Evolutionary conservation across 2,797 vertebrate species (phyloP).

Genomic region (Characodon lateralis): DNA sequence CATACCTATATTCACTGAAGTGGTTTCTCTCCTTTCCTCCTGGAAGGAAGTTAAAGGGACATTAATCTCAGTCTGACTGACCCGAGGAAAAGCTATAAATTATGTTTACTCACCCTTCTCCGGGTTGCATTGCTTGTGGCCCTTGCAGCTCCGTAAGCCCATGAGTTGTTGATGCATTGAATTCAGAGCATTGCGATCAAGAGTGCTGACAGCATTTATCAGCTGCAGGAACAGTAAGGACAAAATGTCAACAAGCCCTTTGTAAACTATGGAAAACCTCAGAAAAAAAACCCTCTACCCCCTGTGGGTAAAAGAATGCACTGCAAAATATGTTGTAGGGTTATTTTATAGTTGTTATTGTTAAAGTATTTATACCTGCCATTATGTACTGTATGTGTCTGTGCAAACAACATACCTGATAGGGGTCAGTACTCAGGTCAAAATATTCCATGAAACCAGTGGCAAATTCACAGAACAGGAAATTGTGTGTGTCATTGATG

Average conservation of each 20-base stretch:
- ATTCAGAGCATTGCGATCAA: constrained; percentile 90
- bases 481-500: constrained; percentile 97
- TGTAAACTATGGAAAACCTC: constrained; percentile 36
- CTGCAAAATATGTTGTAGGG: constrained; percentile 14
- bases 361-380: constrained; percentile 15
- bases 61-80: constrained; percentile 43
- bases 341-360: constrained; percentile 26
- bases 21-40: constrained; percentile 90
- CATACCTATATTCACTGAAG: constrained; percentile 95
- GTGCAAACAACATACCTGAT: constrained; percentile 84
- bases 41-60: constrained; percentile 70
- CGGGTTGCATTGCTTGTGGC: constrained; percentile 92
- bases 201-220: constrained; percentile 90
- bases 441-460: constrained; percentile 98
- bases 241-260: constrained; percentile 40
- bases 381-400: constrained; percentile 11
- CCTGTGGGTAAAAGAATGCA: constrained; percentile 25
- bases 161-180: constrained; percentile 91
- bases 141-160: constrained; percentile 93
- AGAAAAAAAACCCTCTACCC: constrained; percentile 10
- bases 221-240: constrained; percentile 78
- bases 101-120: constrained; percentile 86
- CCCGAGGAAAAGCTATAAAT: constrained; percentile 30
- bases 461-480: constrained; percentile 98
- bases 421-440: constrained; percentile 94